Evolutionary conservation across 2,888 invertebrate genomes (phyloP), one percentile per base, ranked within the genome.

Genomic region (Drosophila monieri): DNA sequence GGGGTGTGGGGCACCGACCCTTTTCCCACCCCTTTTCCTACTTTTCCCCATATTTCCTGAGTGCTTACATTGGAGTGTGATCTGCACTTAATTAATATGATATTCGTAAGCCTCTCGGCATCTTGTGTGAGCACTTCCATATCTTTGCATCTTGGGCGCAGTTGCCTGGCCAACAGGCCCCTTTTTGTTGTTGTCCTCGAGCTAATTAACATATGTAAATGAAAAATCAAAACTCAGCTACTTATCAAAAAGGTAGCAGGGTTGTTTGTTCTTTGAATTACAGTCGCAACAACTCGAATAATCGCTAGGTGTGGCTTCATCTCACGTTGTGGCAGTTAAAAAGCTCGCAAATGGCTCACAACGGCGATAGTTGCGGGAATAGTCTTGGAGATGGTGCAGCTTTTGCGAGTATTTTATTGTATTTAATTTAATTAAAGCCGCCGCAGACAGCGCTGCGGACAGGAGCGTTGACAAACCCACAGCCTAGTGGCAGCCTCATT

Each of bases 201-300:
- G 74, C 76, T 88, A 85, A 88, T 81, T 88, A 81, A 76, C 88
- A 81, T 69, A 69, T 69, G 68, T 81, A 88, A 81, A 81, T 81
- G 85, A 73, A 83, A 87, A 81, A 88, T 83, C 80, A 88, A 88
- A 85, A 74, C 77, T 71, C 60, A 67, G 69, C 56, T 54, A 71
- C 67, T 61, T 72, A 62, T 59, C 58, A 51, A 35, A 52, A 37
- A 41, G 41, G 48, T 21, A 18, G 47, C 37, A 43, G 59, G 37
- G 46, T n/a, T 44, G 60, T 59, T 51, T 67, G 58, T 37, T 32
- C 39, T 51, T 32, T 25, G 70, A 46, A 47, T 43, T 37, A 46
- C 54, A 23, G 23, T 23, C 49, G 12, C 35, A n/a, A 25, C 39
- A 49, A 15, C 64, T 68, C 52, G 18, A 18, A 3, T 87, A 81